These are phyloP conservation scores for Lycocorax pyrrhopterus DNA, from an alignment of 2,113 vertebrate genomes.

Conservation along the genomic window DNA sequence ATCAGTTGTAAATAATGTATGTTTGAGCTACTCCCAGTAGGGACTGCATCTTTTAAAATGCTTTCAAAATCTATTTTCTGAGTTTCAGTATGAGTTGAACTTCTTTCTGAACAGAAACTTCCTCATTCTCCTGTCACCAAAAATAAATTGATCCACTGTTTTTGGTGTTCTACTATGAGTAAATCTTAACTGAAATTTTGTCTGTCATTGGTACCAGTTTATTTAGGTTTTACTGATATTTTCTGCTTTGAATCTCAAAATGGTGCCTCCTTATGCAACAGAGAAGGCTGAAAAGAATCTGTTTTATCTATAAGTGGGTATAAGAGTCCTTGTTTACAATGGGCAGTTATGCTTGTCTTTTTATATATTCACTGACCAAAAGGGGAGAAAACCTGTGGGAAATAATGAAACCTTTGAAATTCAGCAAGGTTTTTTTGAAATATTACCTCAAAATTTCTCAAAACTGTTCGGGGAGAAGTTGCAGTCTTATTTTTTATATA, in stretches of 20 bases:
- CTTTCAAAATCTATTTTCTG: not conserved
- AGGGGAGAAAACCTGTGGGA: not conserved
- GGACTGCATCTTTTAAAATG: not conserved
- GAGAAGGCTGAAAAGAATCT: not conserved
- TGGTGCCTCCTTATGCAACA: not conserved
- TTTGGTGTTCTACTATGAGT: not conserved
- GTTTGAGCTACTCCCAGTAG: not conserved
- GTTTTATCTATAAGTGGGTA: not conserved
- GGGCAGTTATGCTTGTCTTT: not conserved
- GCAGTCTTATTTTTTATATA: not conserved
- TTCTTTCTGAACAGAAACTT: not conserved
- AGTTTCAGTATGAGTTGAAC: not conserved
- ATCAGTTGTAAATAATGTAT: not conserved
- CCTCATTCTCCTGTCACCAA: not conserved
- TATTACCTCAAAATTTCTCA: not conserved
- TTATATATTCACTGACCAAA: not conserved
- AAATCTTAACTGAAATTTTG: not conserved
- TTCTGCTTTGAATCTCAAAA: not conserved
- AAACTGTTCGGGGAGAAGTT: not conserved
- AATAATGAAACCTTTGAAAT: not conserved
- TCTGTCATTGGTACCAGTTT: not conserved
- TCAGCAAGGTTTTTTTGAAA: not conserved
- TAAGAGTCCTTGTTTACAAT: not conserved
- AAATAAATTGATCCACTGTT: not conserved
- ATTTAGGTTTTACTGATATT: not conserved